Base-by-base conservation (phyloP, 2,113 vertebrate genomes). In the Bolborhynchus lineola region DNA sequence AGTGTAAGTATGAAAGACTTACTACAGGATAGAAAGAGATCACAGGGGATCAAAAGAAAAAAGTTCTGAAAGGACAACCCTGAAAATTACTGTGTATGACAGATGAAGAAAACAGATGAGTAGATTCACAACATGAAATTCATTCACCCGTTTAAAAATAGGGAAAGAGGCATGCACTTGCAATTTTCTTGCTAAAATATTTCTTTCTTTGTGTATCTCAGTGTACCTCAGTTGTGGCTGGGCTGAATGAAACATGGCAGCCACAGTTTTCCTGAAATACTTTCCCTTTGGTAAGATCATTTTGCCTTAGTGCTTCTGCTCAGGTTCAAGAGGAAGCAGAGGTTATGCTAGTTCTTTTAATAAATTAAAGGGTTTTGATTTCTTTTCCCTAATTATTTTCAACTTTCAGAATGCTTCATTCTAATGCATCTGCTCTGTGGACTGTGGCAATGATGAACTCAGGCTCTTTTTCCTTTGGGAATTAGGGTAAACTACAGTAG, bases 241-340 rank as follows among this genome's bases (percentile, higher is more conserved):
- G 86, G 94, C 92, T 76, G 72, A 88, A 83, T 49, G 79, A 81
- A 84, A 74, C 29, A 65, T 16, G 33, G 24, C 64, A 84, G 85
- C 72, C 86, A 92, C 80, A 86, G 39, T 88, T 93, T 96, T 95
- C 92, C 86, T 93, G 80, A 90, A 96, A 83, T 67, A 49, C 76
- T 71, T 88, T 93, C 82, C 69, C 86, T 49, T 67, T 93, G 85
- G 71, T 88, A 68, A 86, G 82, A 90, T 60, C 75, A 81, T 90
- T 90, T 88, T 90, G 64, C 71, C 72, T 91, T 52, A 57, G 42
- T 88, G 70, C 59, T 92, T 94, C 94, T 94, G 49, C 79, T 96
- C 79, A 81, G 47, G 76, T 86, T 76, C 88, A 94, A 93, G 64
- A 94, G 86, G 95, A 95, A 95, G 80, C 11, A 88, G 60, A 88